These are phyloP conservation scores for Urechis unicinctus DNA, from an alignment of 2,888 invertebrate species.

Conservation along the genomic window DNA sequence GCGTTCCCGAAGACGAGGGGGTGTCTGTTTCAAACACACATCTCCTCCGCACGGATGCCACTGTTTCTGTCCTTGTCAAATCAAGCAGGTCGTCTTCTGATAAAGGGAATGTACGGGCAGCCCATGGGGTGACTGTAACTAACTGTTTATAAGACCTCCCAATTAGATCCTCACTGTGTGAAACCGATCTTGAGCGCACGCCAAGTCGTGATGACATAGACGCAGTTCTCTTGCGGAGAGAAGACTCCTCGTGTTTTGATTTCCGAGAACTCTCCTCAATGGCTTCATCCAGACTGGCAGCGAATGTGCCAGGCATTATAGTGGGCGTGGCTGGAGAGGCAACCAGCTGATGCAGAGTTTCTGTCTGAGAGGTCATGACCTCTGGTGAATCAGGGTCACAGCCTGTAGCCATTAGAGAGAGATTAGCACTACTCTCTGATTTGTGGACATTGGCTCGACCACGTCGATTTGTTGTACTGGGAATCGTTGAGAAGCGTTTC, in stretches of 20 bases:
- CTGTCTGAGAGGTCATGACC: neutral
- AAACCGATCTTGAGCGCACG: constrained; percentile 12
- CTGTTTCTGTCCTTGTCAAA: neutral
- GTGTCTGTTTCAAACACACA: neutral
- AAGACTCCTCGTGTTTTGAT: neutral
- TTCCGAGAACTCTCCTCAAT: neutral
- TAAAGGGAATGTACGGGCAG: constrained; percentile 34
- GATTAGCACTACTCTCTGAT: neutral
- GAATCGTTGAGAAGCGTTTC: constrained; percentile 49
- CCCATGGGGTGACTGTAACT: constrained; percentile 30
- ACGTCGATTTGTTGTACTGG: constrained; percentile 15
- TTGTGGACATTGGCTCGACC: no score
- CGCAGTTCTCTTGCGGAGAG: neutral
- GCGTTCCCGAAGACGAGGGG: neutral
- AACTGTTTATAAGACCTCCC: constrained; percentile 7
- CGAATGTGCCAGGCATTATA: no score
- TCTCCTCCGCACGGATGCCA: neutral
- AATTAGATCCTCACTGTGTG: constrained; percentile 19
- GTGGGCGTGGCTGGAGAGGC: neutral
- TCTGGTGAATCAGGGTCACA: no score
- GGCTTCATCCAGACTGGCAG: no score
- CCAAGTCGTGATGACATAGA: neutral
- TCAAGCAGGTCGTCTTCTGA: constrained; percentile 28
- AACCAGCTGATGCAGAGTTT: neutral
- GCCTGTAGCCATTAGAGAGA: neutral